A percentile compares a stretch with the other conserved stretches of the same genome.
Conservation (phyloP, 2,797 vertebrate species). For the Danio tinwini region DNA sequence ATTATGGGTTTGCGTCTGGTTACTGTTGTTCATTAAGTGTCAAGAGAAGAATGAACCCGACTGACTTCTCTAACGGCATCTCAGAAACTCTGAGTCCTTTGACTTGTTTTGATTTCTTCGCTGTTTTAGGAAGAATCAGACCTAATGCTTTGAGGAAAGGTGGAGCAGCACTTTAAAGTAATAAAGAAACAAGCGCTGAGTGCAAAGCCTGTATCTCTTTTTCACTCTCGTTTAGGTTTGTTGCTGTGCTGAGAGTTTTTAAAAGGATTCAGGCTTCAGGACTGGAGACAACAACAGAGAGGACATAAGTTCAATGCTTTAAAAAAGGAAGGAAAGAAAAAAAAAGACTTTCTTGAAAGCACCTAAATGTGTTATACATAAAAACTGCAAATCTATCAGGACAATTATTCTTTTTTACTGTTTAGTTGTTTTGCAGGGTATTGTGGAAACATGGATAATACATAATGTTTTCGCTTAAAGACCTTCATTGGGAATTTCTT, state of each 20-base stretch:
- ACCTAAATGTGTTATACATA: not conserved
- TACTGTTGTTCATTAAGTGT: slow-evolving; percentile 66
- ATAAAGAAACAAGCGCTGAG: slow-evolving; percentile 30
- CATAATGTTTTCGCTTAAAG: not conserved
- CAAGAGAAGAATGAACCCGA: slow-evolving; percentile 58
- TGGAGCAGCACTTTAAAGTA: slow-evolving; percentile 1
- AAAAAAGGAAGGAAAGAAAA: not conserved
- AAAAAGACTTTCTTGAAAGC: too few species aligned
- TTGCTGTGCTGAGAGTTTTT: slow-evolving; percentile 7
- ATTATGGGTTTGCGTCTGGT: slow-evolving; percentile 63
- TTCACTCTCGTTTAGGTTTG: slow-evolving; percentile 3
- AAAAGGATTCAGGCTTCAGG: not conserved
- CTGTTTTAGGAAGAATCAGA: slow-evolving; percentile 12
- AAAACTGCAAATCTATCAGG: not conserved
- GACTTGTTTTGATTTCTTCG: slow-evolving; percentile 39
- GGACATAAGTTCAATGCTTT: not conserved
- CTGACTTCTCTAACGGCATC: slow-evolving; percentile 61
- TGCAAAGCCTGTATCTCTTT: slow-evolving; percentile 2
- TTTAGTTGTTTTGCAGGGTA: not conserved
- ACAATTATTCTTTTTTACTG: not conserved
- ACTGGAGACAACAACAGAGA: slow-evolving; percentile 31
- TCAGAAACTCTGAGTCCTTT: slow-evolving; percentile 31
- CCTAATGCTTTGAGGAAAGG: not conserved
- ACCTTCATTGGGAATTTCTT: not conserved
- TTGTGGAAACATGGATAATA: not conserved